Base-by-base conservation (phyloP, 1,140 invertebrate species). In the Pseudomyrmex flavicornis region DNA sequence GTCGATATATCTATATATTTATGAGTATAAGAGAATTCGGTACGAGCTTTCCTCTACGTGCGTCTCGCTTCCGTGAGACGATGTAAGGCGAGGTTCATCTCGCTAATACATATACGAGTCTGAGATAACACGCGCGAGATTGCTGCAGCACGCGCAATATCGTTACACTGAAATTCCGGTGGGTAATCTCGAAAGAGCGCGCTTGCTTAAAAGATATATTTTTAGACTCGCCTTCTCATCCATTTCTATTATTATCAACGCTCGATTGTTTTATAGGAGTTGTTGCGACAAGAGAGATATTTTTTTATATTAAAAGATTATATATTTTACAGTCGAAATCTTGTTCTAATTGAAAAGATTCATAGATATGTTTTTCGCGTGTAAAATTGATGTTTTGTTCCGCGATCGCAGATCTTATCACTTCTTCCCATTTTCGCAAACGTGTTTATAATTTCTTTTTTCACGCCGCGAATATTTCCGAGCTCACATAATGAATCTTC, bases 21-120 rank as follows among this genome's bases (percentile, higher is more conserved):
- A 72, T 66, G 73, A 63, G 54, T n/a, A 61, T 62, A 70, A 76
- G 56, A 62, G 54, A 70, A 76, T 84, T 83, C 17, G 12, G 58
- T 46, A 63, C 70, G 59, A 44, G 58, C 70, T 52, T 74, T 54
- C 26, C 17, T 35, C 35, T 62, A 59, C n/a, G 48, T 48, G 59
- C 73, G 54, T 58, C 52, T 56, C 63, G 17, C 50, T 48, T 26
- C 20, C 22, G 52, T 52, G 5, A 35, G 35, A 13, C 65, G 63
- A 1, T 48, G 48, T 22, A 52, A 84, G 46, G 50, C 77, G 59
- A 58, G 20, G n/a, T 65, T 75, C 35, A 26, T 77, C 22, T 46
- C 17, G n/a, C 69, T 44, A n/a, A 44, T 46, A 20, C 26, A 52
- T 13, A 58, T n/a, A 17, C 58, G 46, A 59, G 5, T 17, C 35